Base-by-base conservation (phyloP, 1,140 invertebrate species). In the Anastrepha obliqua region DNA sequence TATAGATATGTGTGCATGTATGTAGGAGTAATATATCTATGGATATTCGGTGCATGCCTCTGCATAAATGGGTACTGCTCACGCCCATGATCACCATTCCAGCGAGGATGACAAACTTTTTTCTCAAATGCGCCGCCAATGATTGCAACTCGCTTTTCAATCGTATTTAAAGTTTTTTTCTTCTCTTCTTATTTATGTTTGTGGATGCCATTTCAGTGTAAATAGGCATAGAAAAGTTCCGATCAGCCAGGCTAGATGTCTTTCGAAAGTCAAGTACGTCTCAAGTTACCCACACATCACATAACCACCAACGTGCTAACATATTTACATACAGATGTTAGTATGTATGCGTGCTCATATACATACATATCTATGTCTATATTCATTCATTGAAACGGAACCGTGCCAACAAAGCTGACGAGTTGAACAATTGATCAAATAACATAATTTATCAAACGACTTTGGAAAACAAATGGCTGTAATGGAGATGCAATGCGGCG, bases 201-300 rank as follows among this genome's bases (percentile, higher is more conserved):
- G 62, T 89, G 91, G 91, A 91, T 91, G 91, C 90, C 90, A 92
- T 91, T 91, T 92, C 91, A 91, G 92, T 91, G 91, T 90, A 91
- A 91, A 91, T 91, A 89, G 17, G 62, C 7, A 81, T 15, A 74
- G 51, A 81, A 81, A n/a, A 29, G 74, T 81, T 13, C 47, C 8
- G 74, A 7, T 7, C 64, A 67, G n/a, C 64, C 64, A 81, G n/a
- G n/a, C n/a, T n/a, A 20, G 47, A 29, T 81, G 74, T 81, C 44
- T 81, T 81, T 81, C 51, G 51, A 81, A 55, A 81, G 74, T 55
- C n/a, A 55, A 81, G 47, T 81, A 47, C 74, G 74, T 81, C 20
- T 81, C 44, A 81, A 81, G 74, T 81, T 81, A 81, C 74, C 74
- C 47, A n/a, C 44, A 55, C 17, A 81, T 13, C n/a, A 81, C 20